These are phyloP conservation scores for Caradrina clavipalpis DNA, from an alignment of 2,888 invertebrate species.

Conservation along the genomic window DNA sequence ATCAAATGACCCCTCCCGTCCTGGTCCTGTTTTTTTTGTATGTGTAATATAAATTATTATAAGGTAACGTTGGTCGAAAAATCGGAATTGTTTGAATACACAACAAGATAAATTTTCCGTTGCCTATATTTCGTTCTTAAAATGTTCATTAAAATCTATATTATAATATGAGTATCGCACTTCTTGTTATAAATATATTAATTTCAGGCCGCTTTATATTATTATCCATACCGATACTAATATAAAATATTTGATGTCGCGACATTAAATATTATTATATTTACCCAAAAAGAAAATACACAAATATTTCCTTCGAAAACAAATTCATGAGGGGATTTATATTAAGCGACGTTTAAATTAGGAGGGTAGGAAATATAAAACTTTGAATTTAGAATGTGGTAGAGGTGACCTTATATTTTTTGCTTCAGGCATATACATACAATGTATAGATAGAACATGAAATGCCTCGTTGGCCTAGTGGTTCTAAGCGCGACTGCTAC, in stretches of 20 bases:
- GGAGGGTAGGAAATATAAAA: slow-evolving; percentile 63
- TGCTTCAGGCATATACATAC: too few species aligned
- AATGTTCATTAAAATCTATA: neutral
- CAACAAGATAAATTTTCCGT: neutral
- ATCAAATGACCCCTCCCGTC: too few species aligned
- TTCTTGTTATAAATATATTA: neutral
- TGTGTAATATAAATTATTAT: too few species aligned
- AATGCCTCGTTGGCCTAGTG: too few species aligned
- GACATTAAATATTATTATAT: slow-evolving; percentile 55
- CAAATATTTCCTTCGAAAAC: slow-evolving; percentile 66
- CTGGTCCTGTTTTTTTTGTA: too few species aligned
- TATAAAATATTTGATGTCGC: slow-evolving; percentile 38
- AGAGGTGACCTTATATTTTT: slow-evolving; percentile 27
- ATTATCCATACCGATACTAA: slow-evolving; percentile 21
- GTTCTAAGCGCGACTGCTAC: too few species aligned
- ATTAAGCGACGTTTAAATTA: slow-evolving; percentile 73
- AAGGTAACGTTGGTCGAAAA: too few species aligned
- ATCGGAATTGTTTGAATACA: too few species aligned
- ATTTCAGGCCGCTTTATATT: slow-evolving; percentile 1
- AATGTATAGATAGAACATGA: too few species aligned
- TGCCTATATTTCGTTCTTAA: neutral
- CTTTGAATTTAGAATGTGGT: slow-evolving; percentile 32
- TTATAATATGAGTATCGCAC: too few species aligned
- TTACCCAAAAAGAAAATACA: slow-evolving; percentile 52
- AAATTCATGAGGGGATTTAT: slow-evolving; percentile 70